Evolutionary conservation across 2,113 vertebrate species (phyloP), one percentile per base, ranked within the genome.

Genomic region (Gambusia affinis): DNA sequence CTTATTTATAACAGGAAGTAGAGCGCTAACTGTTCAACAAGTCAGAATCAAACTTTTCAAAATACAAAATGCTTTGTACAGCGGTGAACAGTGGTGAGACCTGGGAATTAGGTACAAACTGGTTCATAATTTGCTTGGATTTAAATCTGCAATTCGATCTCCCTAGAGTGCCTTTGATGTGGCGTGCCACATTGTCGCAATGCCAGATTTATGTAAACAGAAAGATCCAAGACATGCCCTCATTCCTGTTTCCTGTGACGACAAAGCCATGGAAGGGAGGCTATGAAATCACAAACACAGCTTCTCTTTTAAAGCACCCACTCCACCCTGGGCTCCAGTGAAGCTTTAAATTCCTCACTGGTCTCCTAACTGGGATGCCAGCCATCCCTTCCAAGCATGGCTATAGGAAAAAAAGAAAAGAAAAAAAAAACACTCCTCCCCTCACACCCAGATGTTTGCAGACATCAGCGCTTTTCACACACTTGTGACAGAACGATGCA

Each of bases 271-370:
- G 70, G 61, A 81, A 65, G 33, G 73, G 27, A 80, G 42, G 79
- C 75, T 61, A 54, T 73, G 61, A 65, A 82, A 85, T 72, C 29
- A 61, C 4, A 80, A 71, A 83, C 73, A 76, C 70, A 76, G 12
- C 70, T 64, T 79, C 75, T 72, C 81, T 78, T 57, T 64, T 80
- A 37, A 84, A 82, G 72, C 78, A 69, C 76, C 80, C 51, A 69
- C 70, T 67, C 81, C 77, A 65, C 85, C 85, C 85, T 67, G 76
- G 85, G 73, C 80, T 75, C 57, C 76, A 83, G 73, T 63, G 82
- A 81, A 86, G 91, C 87, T 88, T 83, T 84, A 91, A 88, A 93
- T 95, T 94, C 92, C 93, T 86, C 90, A 87, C 87, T 39, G 66
- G 44, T 61, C 67, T 84, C 89, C 87, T 84, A 92, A 94, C 88